These are phyloP conservation scores for Diadumene lineata DNA, from an alignment of 92 coral and sea anemone species.

Conservation along the genomic window DNA sequence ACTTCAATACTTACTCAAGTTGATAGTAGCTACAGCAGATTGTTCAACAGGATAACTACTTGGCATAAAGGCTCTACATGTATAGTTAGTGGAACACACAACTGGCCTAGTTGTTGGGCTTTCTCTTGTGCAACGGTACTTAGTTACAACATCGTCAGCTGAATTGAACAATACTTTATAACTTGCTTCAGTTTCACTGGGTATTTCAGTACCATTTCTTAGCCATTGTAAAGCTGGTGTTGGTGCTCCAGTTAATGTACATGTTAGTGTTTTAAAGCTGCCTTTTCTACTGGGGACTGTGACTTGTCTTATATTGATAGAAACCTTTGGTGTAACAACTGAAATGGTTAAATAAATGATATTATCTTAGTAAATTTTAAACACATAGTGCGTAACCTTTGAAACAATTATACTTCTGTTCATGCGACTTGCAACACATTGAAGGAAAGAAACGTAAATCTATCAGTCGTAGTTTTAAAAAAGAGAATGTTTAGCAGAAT, in stretches of 20 bases:
- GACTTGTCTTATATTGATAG: background rate
- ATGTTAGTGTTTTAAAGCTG: conserved; percentile 1
- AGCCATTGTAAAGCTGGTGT: conserved; percentile 27
- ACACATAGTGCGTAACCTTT: no score
- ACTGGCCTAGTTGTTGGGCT: conserved; percentile 20
- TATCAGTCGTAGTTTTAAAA: no score
- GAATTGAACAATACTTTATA: conserved; percentile 20
- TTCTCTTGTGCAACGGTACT: conserved; percentile 29
- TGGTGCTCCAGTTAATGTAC: conserved; percentile 15
- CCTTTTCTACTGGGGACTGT: conserved; percentile 10
- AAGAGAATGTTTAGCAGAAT: no score
- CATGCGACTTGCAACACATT: no score
- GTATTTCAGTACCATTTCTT: conserved; percentile 13
- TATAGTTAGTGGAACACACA: conserved; percentile 11
- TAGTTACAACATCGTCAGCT: conserved; percentile 21
- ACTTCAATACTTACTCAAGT: conserved; percentile 22
- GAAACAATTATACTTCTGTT: no score
- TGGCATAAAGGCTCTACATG: conserved; percentile 15
- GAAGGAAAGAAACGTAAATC: no score
- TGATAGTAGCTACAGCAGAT: background rate
- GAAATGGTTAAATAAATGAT: no score
- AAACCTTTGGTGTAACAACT: conserved; percentile 15
- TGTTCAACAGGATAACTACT: conserved; percentile 1
- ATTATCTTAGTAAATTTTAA: no score
- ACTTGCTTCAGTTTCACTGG: conserved; percentile 10